phyloP scores from a whole-genome alignment of 2,888 invertebrate species.

The Nebria brevicollis region DNA sequence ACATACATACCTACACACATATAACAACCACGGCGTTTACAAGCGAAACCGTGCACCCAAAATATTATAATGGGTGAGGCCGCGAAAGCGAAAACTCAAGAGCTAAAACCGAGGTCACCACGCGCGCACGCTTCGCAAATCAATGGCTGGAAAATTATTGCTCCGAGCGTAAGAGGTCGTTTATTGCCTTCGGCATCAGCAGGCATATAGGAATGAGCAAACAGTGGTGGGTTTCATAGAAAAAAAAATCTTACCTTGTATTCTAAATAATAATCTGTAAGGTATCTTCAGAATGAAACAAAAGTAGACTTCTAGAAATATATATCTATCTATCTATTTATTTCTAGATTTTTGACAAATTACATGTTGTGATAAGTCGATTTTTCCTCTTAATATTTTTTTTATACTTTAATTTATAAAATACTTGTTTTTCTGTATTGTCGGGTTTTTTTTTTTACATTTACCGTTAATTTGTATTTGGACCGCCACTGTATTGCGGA shows the following conservation, averaged over 20 bases:
- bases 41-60: neutral
- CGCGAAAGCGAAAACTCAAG: neutral
- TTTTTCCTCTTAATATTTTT: too few relatives aligned
- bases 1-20: constrained; percentile 12
- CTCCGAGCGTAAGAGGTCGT: constrained; percentile 23
- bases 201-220: neutral
- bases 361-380: too few relatives aligned
- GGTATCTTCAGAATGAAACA: too few relatives aligned
- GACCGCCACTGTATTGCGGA: neutral
- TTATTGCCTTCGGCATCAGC: constrained; percentile 12
- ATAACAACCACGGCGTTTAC: constrained; percentile 3
- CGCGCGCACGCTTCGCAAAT: constrained; percentile 24
- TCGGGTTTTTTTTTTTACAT: too few relatives aligned
- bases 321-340: too few relatives aligned
- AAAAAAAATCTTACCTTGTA: neutral
- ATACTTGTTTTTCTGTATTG: too few relatives aligned
- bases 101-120: constrained; percentile 22
- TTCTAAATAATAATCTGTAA: too few relatives aligned
- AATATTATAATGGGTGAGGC: constrained; percentile 37
- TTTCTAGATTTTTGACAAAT: too few relatives aligned
- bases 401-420: too few relatives aligned
- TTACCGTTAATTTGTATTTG: too few relatives aligned
- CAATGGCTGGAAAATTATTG: constrained; percentile 41
- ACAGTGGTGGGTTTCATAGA: neutral
- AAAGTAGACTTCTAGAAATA: too few relatives aligned